phyloP scores from a whole-genome alignment of 2,113 vertebrate genomes.

The Misgurnus mizolepis region DNA sequence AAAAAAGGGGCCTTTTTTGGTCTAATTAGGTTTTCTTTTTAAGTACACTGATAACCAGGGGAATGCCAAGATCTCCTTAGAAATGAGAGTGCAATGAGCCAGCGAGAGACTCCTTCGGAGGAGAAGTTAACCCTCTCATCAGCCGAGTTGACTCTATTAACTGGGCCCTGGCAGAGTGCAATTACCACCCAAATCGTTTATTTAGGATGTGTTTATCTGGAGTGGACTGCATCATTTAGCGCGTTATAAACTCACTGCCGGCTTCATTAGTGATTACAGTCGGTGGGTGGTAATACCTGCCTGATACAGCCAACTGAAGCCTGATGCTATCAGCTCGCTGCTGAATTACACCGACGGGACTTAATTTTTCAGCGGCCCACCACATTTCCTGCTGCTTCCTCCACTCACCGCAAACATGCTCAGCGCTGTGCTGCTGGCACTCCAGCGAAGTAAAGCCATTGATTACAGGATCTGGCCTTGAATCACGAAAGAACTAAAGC shows the following conservation, averaged over 20 bases:
- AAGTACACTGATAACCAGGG: slow-evolving; percentile 80
- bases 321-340: slow-evolving; percentile 71
- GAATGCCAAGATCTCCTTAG: slow-evolving; percentile 78
- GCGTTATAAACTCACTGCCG: slow-evolving; percentile 79
- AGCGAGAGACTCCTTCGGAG: slow-evolving; percentile 77
- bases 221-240: slow-evolving; percentile 80
- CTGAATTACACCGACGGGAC: slow-evolving; percentile 71
- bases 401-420: slow-evolving; percentile 57
- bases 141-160: slow-evolving; percentile 75
- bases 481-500: slow-evolving; percentile 10
- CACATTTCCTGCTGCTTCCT: slow-evolving; percentile 65
- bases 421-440: slow-evolving; percentile 55
- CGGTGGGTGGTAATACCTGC: slow-evolving; percentile 78
- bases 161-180: slow-evolving; percentile 73
- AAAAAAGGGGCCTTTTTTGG: slow-evolving; percentile 80
- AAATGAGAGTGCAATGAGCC: slow-evolving; percentile 81
- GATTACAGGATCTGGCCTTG: slow-evolving; percentile 26
- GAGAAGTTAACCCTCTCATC: slow-evolving; percentile 80
- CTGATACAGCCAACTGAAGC: slow-evolving; percentile 64
- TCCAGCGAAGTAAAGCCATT: slow-evolving; percentile 54
- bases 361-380: slow-evolving; percentile 70
- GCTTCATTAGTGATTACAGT: slow-evolving; percentile 81
- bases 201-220: slow-evolving; percentile 79
- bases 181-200: slow-evolving; percentile 81
- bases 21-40: slow-evolving; percentile 95